These are phyloP conservation scores for Plebejus anna DNA, from an alignment of 2,888 invertebrate genomes.

Conservation along the genomic window DNA sequence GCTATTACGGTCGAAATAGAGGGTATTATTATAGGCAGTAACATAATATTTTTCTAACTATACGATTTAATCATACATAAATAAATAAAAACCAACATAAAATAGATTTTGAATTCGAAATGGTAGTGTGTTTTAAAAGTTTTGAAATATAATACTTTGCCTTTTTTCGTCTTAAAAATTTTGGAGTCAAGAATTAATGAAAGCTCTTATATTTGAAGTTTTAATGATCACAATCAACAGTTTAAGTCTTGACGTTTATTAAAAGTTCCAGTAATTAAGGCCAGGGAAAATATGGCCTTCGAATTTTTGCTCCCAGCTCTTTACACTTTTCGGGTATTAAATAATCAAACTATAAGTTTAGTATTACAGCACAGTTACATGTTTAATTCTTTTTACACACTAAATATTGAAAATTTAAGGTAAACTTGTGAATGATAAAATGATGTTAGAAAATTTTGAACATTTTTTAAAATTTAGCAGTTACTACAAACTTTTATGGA, in stretches of 20 bases:
- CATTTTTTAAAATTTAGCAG: background rate
- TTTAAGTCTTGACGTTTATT: constrained; percentile 17
- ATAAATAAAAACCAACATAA: background rate
- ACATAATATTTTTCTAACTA: no score
- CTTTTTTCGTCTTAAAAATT: background rate
- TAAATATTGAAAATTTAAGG: background rate
- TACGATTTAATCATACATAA: no score
- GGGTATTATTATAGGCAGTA: no score
- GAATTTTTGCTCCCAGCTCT: background rate
- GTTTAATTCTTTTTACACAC: background rate
- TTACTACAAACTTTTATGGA: constrained; percentile 14
- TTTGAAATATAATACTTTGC: background rate
- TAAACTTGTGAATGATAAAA: background rate
- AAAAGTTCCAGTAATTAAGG: constrained; percentile 11
- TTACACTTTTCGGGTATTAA: background rate
- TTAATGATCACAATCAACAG: constrained; percentile 15
- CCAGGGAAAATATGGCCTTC: constrained; percentile 7
- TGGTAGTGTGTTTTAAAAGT: background rate
- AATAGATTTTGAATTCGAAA: background rate
- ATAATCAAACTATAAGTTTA: background rate
- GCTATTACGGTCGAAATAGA: no score
- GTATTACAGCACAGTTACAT: background rate
- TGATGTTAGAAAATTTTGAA: background rate
- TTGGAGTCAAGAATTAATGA: constrained; percentile 7
- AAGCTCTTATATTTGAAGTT: constrained; percentile 19